Base-by-base conservation (phyloP, 2,888 invertebrate species). In the Pachydiplax longipennis region DNA sequence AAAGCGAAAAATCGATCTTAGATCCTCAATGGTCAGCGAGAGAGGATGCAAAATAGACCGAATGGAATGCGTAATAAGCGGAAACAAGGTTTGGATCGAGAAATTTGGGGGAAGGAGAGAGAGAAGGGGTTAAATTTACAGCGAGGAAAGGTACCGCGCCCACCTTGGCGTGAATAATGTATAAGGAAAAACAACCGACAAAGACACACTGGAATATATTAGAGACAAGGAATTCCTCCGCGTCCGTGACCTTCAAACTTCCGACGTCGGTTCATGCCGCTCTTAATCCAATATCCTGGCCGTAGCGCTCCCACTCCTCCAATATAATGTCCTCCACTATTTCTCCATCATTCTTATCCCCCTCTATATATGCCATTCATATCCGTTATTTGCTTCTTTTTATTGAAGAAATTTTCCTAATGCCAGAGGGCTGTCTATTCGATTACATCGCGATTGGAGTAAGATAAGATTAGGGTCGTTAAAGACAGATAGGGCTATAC, bases 101-200 rank as follows among this genome's bases (percentile, higher is more conserved):
- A 31, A 73, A 73, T 53, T 53, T 53, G 18, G 18, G 73, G 5
- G 2, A 25, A 25, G 73, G 8, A 65, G 22, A 65, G 58, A 22
- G 8, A n/a, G 61, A 6, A n/a, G 5, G 73, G 25, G 73, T 31
- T 31, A 15, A 73, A 73, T 73, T 73, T 73, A 73, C 73, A 73
- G 31, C 31, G 2, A 22, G 22, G n/a, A 61, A 37, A 83, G 61
- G 18, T 61, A n/a, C 40, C 40, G 13, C 44, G 22, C 87, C 61
- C 87, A 87, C 87, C 61, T 87, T 40, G n/a, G 65, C 22, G 13
- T 87, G 87, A 87, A 87, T 87, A 61, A 87, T 87, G 58, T 87
- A 87, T 87, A 61, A 87, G 65, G 61, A 37, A 61, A 87, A 87
- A 87, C 61, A 87, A 65, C 83, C 58, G 81, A 81, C 61, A 40